Base-by-base conservation (phyloP, 2,888 invertebrate species). In the Tortrix viridana region DNA sequence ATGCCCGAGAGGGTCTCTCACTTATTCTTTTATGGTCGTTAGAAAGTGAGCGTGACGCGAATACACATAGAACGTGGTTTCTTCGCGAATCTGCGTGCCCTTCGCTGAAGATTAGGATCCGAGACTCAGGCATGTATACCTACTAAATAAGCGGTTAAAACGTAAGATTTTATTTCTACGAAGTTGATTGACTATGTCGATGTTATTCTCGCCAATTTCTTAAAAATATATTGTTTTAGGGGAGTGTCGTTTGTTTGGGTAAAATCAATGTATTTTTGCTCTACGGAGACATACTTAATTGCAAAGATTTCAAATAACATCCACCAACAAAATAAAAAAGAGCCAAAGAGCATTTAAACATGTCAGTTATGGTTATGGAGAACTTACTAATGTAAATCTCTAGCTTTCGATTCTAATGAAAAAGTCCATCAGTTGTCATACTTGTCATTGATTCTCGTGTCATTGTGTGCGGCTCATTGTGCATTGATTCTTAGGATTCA, bases 31-130 rank as follows among this genome's bases (percentile, higher is more conserved):
- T 32, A 32, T 69, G 72, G 69, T 74, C 74, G 70, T 76, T 86
- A 87, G 88, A 88, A 88, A 88, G 88, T 79, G 81, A 86, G 74
- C 73, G 77, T 76, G 72, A 63, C 57, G 57, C 47, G 41, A 48
- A 54, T 32, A 44, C 32, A 47, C 60, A 20, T 16, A 19, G 26
- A 53, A 32, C 44, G 56, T 56, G 56, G 56, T 49, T 58, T 50
- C 60, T 46, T 56, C 44, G 63, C 63, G 58, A 63, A 63, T 63
- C 14, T 58, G 41, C 57, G 32, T 53, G 63, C 57, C 63, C 63
- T 63, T 53, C 53, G 37, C 41, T 47, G 32, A 22, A 48, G 57
- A 62, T 63, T 62, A 58, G 52, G 41, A 63, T 63, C 58, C 46
- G 23, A 60, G 41, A 54, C 18, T 47, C 32, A 32, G 41, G 43